phyloP scores from a whole-genome alignment of 2,113 vertebrate species.

The Calidris pygmaea region DNA sequence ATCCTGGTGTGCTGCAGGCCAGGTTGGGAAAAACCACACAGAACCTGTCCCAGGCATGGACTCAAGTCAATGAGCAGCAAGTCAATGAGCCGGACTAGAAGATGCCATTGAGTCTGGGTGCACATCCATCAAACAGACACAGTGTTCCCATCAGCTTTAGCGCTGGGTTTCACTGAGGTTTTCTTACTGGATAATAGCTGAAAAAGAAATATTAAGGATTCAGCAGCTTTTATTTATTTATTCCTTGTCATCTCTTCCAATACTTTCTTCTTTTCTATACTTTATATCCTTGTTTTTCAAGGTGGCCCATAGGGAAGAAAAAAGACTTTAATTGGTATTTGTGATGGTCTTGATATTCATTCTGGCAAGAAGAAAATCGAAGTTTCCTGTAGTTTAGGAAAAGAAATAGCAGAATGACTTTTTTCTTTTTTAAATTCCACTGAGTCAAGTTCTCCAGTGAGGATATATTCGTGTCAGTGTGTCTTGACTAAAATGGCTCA shows the following conservation, averaged over 20 bases:
- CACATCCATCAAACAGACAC: neutral
- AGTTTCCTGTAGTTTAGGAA: neutral
- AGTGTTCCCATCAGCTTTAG: neutral
- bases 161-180: neutral
- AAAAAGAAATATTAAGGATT: neutral
- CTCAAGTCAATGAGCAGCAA: neutral
- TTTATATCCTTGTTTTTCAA: neutral
- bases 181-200: neutral
- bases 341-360: neutral
- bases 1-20: neutral
- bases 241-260: neutral
- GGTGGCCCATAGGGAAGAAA: neutral
- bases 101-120: neutral
- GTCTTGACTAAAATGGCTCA: neutral
- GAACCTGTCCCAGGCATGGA: accelerated
- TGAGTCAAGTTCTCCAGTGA: neutral
- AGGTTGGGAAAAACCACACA: neutral
- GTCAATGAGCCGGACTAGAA: neutral
- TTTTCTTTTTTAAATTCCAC: neutral
- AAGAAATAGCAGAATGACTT: neutral
- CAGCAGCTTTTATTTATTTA: neutral
- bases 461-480: neutral
- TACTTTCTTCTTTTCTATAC: too few relatives aligned
- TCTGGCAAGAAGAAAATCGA: neutral
- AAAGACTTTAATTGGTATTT: neutral